Evolutionary conservation across 2,888 invertebrate genomes (phyloP), one percentile per base, ranked within the genome.

Genomic region (Ecliptopera silaceata): DNA sequence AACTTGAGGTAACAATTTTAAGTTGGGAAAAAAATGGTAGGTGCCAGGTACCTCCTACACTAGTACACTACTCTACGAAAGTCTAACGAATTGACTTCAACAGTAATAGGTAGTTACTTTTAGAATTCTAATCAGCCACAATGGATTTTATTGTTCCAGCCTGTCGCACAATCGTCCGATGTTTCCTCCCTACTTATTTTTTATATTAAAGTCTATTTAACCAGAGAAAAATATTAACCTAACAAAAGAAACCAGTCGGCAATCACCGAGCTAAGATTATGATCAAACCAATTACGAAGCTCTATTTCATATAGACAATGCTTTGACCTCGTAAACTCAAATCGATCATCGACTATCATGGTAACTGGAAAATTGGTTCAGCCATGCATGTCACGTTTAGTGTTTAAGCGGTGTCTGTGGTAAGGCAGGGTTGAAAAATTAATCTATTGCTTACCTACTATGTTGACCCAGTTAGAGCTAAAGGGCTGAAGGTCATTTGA

Each of bases 311-410:
- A 5, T 26, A 8, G 26, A n/a, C n/a, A n/a, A n/a, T 31, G 31
- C n/a, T 34, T 12, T 8, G 34, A 15, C 15, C 15, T 36, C 36
- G 15, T 36, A 36, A 34, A 12, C 6, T 13, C 13, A 36, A 29
- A 50, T 49, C 18, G 49, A 46, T 31, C 39, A 53, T 38, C 39
- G 47, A 39, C 38, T 20, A 41, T 44, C 53, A 17, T 51, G 41
- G 42, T 47, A 54, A 54, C 53, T 34, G 42, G 17, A 34, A 47
- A 46, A 53, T 42, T 46, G 18, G 52, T 46, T 41, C 15, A 41
- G 42, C 26, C 53, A 34, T 41, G 31, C 42, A 50, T 34, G 49
- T 34, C 34, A 13, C 2, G 11, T 15, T 6, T 42, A 34, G n/a
- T n/a, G n/a, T n/a, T 26, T 48, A 26, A 18, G 26, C 10, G 0